Base-by-base conservation (phyloP, 2,113 vertebrate genomes). In the Protobothrops mucrosquamatus region DNA sequence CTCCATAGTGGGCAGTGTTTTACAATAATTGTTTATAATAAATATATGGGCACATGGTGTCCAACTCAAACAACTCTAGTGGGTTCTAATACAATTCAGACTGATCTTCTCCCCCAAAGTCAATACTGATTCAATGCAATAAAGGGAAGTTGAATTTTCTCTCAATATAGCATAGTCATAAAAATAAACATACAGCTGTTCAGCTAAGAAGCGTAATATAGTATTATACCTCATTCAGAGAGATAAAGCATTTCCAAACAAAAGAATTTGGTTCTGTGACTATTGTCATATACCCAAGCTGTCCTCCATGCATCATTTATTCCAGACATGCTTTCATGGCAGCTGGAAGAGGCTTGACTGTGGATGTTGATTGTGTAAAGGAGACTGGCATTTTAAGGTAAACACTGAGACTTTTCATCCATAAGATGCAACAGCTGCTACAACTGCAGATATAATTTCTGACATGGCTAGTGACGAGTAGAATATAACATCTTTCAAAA, bases 351-450 rank as follows among this genome's bases (percentile, higher is more conserved):
- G 87, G 91, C 56, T 92, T 52, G 18, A 90, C 89, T 95, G 51
- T 89, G 93, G 95, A 95, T 91, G 69, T 87, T 89, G 93, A 91
- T 34, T 89, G 57, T 93, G 92, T 39, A 95, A 87, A 90, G 94
- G 94, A 74, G 91, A 94, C 61, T 97, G 96, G 93, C 94, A 94
- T 96, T 96, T 97, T 95, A 90, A 97, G 89, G 93, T 95, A 97
- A 97, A 96, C 94, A 96, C 8, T 89, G 88, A 95, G 93, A 92
- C 20, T 96, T 96, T 93, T 95, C 91, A 94, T 94, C 92, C 93
- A 89, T 90, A 92, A 96, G 94, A 55, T 88, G 43, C 93, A 93
- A 87, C 51, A 94, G 89, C 92, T 96, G 87, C 92, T 95, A 51
- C 61, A 95, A 89, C 94, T 93, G 92, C 91, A 87, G 56, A 92